phyloP scores from a whole-genome alignment of 2,888 invertebrate species.

The Dolomedes plantarius region DNA sequence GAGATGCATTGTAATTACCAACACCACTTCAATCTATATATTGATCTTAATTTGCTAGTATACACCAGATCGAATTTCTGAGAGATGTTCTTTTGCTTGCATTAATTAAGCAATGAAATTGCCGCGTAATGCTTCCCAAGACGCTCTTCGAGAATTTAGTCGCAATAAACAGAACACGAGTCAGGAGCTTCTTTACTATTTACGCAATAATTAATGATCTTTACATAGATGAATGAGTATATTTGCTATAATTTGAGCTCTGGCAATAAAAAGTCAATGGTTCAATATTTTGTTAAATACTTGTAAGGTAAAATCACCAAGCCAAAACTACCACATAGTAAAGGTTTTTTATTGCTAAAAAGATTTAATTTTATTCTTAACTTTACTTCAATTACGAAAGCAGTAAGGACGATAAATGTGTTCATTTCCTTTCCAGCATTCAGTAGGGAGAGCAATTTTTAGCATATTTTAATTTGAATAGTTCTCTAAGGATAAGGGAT shows the following conservation, averaged over 20 bases:
- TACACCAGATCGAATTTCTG: background rate
- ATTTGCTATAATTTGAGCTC: background rate
- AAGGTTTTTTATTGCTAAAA: too few species aligned
- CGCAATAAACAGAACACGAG: background rate
- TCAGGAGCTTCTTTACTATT: background rate
- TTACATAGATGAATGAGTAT: background rate
- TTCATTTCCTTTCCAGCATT: too few species aligned
- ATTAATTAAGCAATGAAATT: constrained; percentile 24
- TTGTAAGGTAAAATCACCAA: too few species aligned
- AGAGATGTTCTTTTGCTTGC: background rate
- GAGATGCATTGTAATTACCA: constrained; percentile 15
- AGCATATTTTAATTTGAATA: too few species aligned
- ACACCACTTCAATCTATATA: background rate
- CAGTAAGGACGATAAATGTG: too few species aligned
- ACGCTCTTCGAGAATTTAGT: background rate
- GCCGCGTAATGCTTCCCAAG: constrained; percentile 7
- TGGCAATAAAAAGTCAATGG: background rate
- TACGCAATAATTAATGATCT: background rate
- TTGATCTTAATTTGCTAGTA: constrained; percentile 15
- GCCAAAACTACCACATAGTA: too few species aligned
- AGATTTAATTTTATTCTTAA: too few species aligned
- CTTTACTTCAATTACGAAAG: too few species aligned
- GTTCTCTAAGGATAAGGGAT: too few species aligned
- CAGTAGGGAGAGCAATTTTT: too few species aligned
- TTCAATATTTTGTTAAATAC: too few species aligned